phyloP scores from a whole-genome alignment of 2,113 vertebrate species.

The Pogonocichla stellata region DNA sequence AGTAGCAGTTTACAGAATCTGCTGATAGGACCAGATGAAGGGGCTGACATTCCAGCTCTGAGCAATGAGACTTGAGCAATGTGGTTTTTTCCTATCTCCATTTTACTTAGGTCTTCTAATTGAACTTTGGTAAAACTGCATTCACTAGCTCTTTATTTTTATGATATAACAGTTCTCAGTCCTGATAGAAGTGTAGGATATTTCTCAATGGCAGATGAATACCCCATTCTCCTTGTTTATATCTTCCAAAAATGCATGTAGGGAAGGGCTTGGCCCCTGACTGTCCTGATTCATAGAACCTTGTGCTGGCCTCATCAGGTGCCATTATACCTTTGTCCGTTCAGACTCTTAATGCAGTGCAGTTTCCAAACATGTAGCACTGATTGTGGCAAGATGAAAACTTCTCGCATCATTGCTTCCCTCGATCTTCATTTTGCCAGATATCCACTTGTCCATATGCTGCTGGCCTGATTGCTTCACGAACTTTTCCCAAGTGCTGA shows the following conservation, averaged over 20 bases:
- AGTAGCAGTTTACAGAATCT: background rate
- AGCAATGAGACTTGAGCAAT: background rate
- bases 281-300: background rate
- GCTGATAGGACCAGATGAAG: background rate
- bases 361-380: background rate
- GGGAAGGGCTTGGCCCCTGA: background rate
- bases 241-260: background rate
- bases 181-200: background rate
- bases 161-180: background rate
- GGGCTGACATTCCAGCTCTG: background rate
- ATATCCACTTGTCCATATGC: background rate
- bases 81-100: background rate
- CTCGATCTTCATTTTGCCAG: background rate
- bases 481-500: background rate
- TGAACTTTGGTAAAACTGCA: background rate
- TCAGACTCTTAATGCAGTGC: background rate
- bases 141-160: background rate
- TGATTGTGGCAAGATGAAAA: background rate
- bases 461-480: background rate
- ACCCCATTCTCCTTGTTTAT: background rate
- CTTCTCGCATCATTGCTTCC: background rate
- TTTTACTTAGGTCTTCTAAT: background rate
- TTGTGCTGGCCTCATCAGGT: background rate
- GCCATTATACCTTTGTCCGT: background rate
- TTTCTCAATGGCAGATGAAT: background rate